Evolutionary conservation across 1,140 invertebrate species (phyloP).

Genomic region (Penaeus chinensis): DNA sequence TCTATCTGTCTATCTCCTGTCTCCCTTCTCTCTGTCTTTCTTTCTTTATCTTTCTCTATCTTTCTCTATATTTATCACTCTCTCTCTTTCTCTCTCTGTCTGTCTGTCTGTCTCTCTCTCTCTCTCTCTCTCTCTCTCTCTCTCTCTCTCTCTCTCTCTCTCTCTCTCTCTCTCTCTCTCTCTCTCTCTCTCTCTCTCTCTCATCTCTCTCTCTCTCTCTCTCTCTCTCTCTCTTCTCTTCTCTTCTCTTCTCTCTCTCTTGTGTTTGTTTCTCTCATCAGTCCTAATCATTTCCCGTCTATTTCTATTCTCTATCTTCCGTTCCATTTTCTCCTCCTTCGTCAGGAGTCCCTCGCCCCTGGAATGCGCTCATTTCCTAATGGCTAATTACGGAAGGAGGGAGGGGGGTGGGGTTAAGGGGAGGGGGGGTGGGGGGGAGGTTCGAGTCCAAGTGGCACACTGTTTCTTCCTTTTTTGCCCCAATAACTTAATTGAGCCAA

Average conservation of each 20-base stretch:
- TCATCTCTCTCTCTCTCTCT: neutral
- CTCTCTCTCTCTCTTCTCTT: slow-evolving; percentile 20
- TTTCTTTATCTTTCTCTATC: neutral
- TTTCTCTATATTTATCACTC: neutral
- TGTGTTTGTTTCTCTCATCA: neutral
- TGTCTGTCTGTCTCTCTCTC: slow-evolving; percentile 9
- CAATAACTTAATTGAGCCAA: too few species aligned
- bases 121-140: neutral
- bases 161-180: slow-evolving; percentile 8
- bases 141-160: neutral
- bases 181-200: neutral
- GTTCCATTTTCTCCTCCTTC: neutral
- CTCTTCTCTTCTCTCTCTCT: neutral
- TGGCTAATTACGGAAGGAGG: too few species aligned
- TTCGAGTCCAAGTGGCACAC: too few species aligned
- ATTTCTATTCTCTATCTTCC: neutral
- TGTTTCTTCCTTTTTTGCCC: too few species aligned
- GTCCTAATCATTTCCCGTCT: neutral
- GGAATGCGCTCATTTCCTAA: too few species aligned
- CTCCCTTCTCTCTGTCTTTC: neutral
- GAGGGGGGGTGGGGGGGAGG: too few species aligned
- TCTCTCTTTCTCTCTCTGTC: slow-evolving; percentile 26
- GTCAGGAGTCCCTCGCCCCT: too few species aligned
- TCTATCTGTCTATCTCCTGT: neutral
- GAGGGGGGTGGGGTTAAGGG: too few species aligned